Evolutionary conservation across 2,113 vertebrate genomes (phyloP), one percentile per base, ranked within the genome.

Genomic region (Upupa epops): DNA sequence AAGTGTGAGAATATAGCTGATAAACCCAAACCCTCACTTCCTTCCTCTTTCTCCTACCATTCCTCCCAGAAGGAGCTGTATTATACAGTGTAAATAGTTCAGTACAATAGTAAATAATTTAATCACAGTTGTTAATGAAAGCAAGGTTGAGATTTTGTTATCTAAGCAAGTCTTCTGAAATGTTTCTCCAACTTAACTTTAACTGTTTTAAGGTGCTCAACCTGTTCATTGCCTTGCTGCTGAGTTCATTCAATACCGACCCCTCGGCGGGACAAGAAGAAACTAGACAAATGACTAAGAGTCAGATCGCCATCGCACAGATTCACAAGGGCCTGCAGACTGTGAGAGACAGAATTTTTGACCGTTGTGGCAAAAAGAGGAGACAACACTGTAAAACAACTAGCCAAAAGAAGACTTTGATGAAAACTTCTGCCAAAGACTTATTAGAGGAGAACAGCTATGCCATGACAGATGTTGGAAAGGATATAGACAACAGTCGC

Each of bases 211-310:
- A 99, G 99, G 98, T 99, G 75, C 97, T 99, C 97, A 99, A 99
- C 93, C 97, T 99, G 34, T 99, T 99, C 92, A 98, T 99, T 88
- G 99, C 99, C 32, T 96, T 99, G 95, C 95, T 99, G 95, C 98
- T 99, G 93, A 99, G 98, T 95, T 99, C 99, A 0, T 99, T 99
- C 96, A 99, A 98, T 94, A 98, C 92, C 1, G 98, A 98, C 42
- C 95, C 97, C 90, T 95, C 97, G 55, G 92, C 91, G 7, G 97
- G 96, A 52, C 97, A 97, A 2, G 98, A 98, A 3, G 98, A 98
- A 34, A 96, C 96, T 26, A 78, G 34, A 58, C 97, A 98, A 91
- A 96, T 98, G 93, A 98, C 98, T 79, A 98, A 98, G 90, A 97
- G 98, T 70, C 98, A 98, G 91, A 93, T 98, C 31, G 98, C 98